phyloP scores from a whole-genome alignment of 2,888 invertebrate genomes.

The Euproctis similis region DNA sequence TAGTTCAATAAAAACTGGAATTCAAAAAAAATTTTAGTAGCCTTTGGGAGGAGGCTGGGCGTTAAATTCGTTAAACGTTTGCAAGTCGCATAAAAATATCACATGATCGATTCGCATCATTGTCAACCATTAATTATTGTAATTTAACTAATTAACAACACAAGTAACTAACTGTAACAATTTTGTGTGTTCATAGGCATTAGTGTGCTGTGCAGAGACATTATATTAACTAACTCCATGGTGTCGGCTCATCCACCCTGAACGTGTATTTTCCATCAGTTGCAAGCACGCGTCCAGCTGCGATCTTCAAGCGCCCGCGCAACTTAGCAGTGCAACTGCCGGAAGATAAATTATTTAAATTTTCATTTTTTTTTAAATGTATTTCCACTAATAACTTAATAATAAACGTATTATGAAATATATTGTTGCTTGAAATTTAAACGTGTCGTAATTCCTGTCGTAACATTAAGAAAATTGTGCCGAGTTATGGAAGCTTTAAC shows the following conservation, averaged over 20 bases:
- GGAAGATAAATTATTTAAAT: slow-evolving; percentile 51
- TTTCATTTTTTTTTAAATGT: slow-evolving; percentile 39
- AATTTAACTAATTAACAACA: too few relatives aligned
- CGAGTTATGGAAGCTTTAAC: too few relatives aligned
- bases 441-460: too few relatives aligned
- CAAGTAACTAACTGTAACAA: slow-evolving; percentile 12
- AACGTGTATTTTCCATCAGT: slow-evolving; percentile 68
- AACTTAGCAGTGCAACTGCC: slow-evolving; percentile 57
- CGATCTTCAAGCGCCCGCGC: slow-evolving; percentile 20
- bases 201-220: slow-evolving; percentile 35
- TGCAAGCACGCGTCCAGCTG: slow-evolving; percentile 49
- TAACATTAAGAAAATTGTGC: too few relatives aligned
- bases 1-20: too few relatives aligned
- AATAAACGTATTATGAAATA: slow-evolving; percentile 38
- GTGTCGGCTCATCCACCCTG: slow-evolving; percentile 61
- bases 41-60: too few relatives aligned
- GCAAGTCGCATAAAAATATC: too few relatives aligned
- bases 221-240: slow-evolving; percentile 42
- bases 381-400: slow-evolving; percentile 27
- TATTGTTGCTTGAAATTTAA: too few relatives aligned
- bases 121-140: too few relatives aligned
- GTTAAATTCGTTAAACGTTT: too few relatives aligned
- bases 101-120: too few relatives aligned
- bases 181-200: slow-evolving; percentile 44
- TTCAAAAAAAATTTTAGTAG: too few relatives aligned